Evolutionary conservation across 2,797 vertebrate species (phyloP), one percentile per base, ranked within the genome.

Genomic region (Leptodactylus fallax): DNA sequence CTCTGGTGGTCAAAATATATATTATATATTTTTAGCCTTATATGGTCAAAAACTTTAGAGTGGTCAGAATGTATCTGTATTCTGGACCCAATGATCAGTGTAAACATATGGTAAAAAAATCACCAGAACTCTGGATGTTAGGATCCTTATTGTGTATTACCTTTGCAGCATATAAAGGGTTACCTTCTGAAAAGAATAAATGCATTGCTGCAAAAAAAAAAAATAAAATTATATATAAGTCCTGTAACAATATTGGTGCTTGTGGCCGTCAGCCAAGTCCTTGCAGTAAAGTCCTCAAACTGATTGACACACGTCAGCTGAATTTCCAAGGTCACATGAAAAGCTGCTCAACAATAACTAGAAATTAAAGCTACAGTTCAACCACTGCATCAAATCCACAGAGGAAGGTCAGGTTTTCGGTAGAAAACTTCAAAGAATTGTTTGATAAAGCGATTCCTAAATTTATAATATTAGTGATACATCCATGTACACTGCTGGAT

Each of bases 261-360:
- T 77, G 74, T 77, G 74, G 74, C 47, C 7, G 74, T 53, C 74
- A 1, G 74, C 74, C 74, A 77, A 23, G 49, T 77, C 74, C 49
- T 77, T 77, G 49, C 25, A 77, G 21, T 77, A 21, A 77, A 77
- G 58, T 58, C 25, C 7, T 61, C 60, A 65, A 47, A 23, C 3
- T 61, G 60, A 65, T 9, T 45, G 45, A 77, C 74, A 77, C 49
- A 53, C 21, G 74, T 77, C 74, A 53, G 74, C 47, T 77, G n/a
- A 51, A 77, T 77, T 53, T 17, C 6, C 45, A 77, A 77, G 49
- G 74, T 53, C 74, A 53, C 21, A 77, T 8, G 47, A 51, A 76
- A 45, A n/a, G 47, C 45, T n/a, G 3, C 21, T 76, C 17, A 77
- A 53, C 21, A 53, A 53, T 11, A 77, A 53, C 19, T 53, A 2